A percentile compares a stretch with the other conserved stretches of the same genome.
Conservation (phyloP, 1,140 invertebrate genomes). For the Acromyrmex echinatior region DNA sequence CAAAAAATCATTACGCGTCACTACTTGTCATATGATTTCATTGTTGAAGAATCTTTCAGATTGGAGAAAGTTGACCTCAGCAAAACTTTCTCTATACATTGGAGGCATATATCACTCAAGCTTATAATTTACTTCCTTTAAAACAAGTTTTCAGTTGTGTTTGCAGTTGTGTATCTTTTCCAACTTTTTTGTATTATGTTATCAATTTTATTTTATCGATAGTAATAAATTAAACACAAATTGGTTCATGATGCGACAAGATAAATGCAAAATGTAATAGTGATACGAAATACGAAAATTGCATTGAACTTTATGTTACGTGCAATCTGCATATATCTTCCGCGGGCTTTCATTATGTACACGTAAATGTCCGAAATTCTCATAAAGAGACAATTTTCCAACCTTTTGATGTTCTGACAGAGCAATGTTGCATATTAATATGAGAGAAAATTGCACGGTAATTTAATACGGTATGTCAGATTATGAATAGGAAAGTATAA, state of each 20-base stretch:
- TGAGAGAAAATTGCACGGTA: slow-evolving; percentile 46
- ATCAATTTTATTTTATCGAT: background rate
- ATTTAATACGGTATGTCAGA: slow-evolving; percentile 30
- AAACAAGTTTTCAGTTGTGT: slow-evolving; percentile 15
- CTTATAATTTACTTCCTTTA: slow-evolving; percentile 38
- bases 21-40: slow-evolving; percentile 45
- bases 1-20: background rate
- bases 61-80: slow-evolving; percentile 78
- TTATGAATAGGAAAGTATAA: slow-evolving; percentile 31
- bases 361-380: slow-evolving; percentile 55
- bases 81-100: slow-evolving; percentile 71
- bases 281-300: slow-evolving; percentile 47
- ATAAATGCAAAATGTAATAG: slow-evolving; percentile 39
- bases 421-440: slow-evolving; percentile 42
- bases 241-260: slow-evolving; percentile 5
- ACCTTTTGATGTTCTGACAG: slow-evolving; percentile 53
- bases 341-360: slow-evolving; percentile 53
- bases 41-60: slow-evolving; percentile 62
- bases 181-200: background rate
- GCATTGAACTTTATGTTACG: slow-evolving; percentile 28
- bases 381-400: slow-evolving; percentile 61
- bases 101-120: slow-evolving; percentile 39
- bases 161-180: background rate
- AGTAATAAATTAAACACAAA: background rate
- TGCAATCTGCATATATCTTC: slow-evolving; percentile 54